phyloP scores from a whole-genome alignment of 1,140 invertebrate genomes.

The Brachionus rotundiformis region DNA sequence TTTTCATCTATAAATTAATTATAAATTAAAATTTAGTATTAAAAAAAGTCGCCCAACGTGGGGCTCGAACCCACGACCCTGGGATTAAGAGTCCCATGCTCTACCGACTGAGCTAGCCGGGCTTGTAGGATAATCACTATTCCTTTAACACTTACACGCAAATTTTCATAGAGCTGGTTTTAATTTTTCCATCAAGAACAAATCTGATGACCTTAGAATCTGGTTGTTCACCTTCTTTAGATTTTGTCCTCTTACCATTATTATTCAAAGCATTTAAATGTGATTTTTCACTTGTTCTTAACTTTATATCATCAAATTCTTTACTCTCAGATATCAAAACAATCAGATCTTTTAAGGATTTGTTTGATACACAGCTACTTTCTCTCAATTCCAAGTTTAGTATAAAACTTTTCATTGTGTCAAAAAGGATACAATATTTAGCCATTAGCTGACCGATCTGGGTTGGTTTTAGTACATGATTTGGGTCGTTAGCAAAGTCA shows the following conservation, averaged over 20 bases:
- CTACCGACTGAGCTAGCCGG: conserved; percentile 38
- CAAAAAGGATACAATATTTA: conserved; percentile 38
- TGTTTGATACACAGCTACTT: neutral
- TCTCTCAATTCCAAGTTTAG: neutral
- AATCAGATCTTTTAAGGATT: neutral
- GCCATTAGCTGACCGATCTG: conserved; percentile 30
- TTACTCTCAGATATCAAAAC: conserved; percentile 2
- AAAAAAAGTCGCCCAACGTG: conserved; percentile 20
- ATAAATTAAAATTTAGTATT: neutral
- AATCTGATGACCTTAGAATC: neutral
- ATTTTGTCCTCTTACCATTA: neutral
- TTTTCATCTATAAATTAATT: neutral
- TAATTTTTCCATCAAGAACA: neutral
- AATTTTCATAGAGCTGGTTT: conserved; percentile 13
- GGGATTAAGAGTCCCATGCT: conserved; percentile 30
- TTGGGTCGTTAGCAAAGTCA: conserved; percentile 9
- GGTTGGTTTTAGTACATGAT: neutral
- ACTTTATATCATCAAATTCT: conserved; percentile 35
- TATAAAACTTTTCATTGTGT: conserved; percentile 30
- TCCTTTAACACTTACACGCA: neutral
- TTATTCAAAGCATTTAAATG: conserved; percentile 34
- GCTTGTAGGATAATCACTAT: neutral
- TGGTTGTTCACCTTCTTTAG: neutral
- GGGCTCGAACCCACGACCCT: conserved; percentile 28
- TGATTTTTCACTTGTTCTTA: conserved; percentile 38